Evolutionary conservation across 2,888 invertebrate species (phyloP).

Genomic region (Blastobasis adustella): DNA sequence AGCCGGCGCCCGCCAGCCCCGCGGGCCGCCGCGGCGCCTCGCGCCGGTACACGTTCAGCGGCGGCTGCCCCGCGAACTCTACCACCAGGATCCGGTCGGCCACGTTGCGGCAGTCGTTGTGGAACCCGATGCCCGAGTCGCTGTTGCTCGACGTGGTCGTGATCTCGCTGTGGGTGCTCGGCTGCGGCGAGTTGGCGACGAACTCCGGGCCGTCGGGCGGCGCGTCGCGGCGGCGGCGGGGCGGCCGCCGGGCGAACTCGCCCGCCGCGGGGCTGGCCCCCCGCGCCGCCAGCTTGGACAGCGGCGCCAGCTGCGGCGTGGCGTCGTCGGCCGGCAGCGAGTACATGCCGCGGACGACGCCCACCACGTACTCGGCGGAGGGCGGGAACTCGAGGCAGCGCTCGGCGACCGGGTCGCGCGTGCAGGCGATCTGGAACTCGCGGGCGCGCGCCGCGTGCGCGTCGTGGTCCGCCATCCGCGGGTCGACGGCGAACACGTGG

Average conservation of each 20-base stretch:
- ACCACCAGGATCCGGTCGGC: conserved; percentile 87
- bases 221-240: conserved; percentile 46
- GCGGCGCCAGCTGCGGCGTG: conserved; percentile 54
- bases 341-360: conserved; percentile 83
- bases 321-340: conserved; percentile 70
- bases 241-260: conserved; percentile 50
- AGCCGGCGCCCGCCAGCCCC: conserved; percentile 58
- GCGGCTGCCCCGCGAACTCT: conserved; percentile 77
- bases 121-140: conserved; percentile 95
- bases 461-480: conserved; percentile 87
- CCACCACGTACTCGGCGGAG: conserved; percentile 85
- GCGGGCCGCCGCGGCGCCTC: conserved; percentile 54
- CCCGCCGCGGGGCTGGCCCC: conserved; percentile 60
- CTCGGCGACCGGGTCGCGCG: conserved; percentile 83
- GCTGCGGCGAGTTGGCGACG: conserved; percentile 87
- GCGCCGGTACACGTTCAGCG: conserved; percentile 43
- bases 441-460: conserved; percentile 87
- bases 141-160: conserved; percentile 93
- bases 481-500: conserved; percentile 95
- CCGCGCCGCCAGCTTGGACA: conserved; percentile 60
- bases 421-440: conserved; percentile 90
- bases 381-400: conserved; percentile 93
- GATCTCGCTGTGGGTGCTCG: conserved; percentile 86
- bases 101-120: conserved; percentile 89
- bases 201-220: conserved; percentile 67